Conservation (phyloP, 2,797 vertebrate genomes). For the Lithobates pipiens region DNA sequence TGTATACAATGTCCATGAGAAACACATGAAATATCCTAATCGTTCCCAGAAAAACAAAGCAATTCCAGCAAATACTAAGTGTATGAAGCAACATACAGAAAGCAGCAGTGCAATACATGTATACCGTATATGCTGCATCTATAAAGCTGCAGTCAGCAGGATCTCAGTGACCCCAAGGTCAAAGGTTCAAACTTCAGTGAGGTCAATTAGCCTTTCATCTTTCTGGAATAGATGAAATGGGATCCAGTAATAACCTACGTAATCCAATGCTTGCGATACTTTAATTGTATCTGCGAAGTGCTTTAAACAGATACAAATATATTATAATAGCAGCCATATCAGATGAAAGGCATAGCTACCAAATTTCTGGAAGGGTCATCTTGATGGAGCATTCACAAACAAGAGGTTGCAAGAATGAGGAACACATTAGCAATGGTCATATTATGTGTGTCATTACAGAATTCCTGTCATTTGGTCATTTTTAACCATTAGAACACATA, state of each 20-base stretch:
- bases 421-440: not conserved
- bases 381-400: not conserved
- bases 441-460: not conserved
- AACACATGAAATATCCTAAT: not conserved
- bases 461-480: not conserved
- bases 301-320: constrained; percentile 60
- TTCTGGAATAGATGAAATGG: constrained; percentile 56
- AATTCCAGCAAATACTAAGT: not conserved
- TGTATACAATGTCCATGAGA: too few relatives aligned
- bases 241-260: constrained; percentile 55
- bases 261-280: constrained; percentile 62
- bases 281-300: constrained; percentile 62
- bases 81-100: not conserved
- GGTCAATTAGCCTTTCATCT: constrained; percentile 61
- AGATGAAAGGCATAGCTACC: constrained; percentile 52
- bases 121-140: constrained; percentile 13
- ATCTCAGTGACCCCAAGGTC: constrained; percentile 57
- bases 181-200: constrained; percentile 46
- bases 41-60: not conserved
- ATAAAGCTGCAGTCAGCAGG: constrained; percentile 22
- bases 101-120: constrained; percentile 10
- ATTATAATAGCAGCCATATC: constrained; percentile 52
- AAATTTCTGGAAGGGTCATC: constrained; percentile 40
- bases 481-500: not conserved
- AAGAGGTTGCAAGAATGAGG: not conserved